phyloP scores from a whole-genome alignment of 2,797 vertebrate species.

The Echiichthys vipera region DNA sequence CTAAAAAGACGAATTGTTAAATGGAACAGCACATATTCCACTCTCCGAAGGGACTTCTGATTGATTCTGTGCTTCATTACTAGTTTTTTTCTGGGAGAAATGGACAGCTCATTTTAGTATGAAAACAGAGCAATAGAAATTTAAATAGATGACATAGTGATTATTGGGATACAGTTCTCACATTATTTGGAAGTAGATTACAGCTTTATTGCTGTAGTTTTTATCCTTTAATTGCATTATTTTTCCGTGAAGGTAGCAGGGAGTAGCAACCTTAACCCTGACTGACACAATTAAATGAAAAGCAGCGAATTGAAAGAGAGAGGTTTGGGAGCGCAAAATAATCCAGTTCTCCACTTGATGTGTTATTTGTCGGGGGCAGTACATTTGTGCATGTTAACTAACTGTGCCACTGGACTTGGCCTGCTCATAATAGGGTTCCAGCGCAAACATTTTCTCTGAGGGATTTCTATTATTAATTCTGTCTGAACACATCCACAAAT shows the following conservation, averaged over 20 bases:
- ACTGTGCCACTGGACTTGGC: constrained; percentile 81
- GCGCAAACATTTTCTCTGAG: constrained; percentile 82
- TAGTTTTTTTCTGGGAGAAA: constrained; percentile 64
- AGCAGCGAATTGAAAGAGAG: constrained; percentile 64
- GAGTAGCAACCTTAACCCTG: constrained; percentile 64
- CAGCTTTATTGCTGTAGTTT: constrained; percentile 57
- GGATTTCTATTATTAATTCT: constrained; percentile 87
- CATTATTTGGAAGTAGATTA: constrained; percentile 59
- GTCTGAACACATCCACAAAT: constrained; percentile 88
- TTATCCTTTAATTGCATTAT: constrained; percentile 59
- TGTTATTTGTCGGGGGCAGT: constrained; percentile 83
- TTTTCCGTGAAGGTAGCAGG: constrained; percentile 49
- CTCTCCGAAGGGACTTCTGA: constrained; percentile 72
- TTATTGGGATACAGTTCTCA: constrained; percentile 58
- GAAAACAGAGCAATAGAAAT: constrained; percentile 64
- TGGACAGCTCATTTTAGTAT: constrained; percentile 70
- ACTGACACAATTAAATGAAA: constrained; percentile 74
- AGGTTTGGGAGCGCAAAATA: constrained; percentile 66
- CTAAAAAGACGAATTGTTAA: constrained; percentile 70
- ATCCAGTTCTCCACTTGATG: constrained; percentile 76
- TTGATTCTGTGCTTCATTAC: constrained; percentile 80
- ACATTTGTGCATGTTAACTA: constrained; percentile 83
- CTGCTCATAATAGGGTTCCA: constrained; percentile 78
- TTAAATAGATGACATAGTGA: constrained; percentile 65
- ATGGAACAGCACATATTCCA: constrained; percentile 73